Percentiles rank a stretch among this genome's conserved stretches.
Conservation (phyloP, 2,113 vertebrate genomes). For the Sminthopsis crassicaudata region DNA sequence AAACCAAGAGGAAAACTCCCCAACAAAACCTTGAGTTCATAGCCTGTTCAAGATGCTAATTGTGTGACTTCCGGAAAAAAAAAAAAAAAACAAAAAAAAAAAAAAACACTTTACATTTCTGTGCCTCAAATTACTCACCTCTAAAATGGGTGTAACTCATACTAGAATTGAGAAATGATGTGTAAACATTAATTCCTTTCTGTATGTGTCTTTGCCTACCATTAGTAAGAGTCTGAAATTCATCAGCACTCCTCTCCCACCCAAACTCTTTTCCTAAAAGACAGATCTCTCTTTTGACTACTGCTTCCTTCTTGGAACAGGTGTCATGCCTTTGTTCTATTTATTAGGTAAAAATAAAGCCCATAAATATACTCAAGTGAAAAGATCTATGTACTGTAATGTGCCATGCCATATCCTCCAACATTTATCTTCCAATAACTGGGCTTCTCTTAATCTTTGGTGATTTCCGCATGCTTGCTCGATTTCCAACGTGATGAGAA, state of each 20-base stretch:
- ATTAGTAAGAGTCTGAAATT: neutral
- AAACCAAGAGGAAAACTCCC: neutral
- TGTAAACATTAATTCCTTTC: neutral
- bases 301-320: neutral
- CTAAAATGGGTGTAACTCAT: neutral
- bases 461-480: neutral
- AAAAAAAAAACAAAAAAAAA: no score
- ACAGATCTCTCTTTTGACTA: constrained; percentile 2
- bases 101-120: neutral
- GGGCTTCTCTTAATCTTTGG: constrained; percentile 1
- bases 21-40: neutral
- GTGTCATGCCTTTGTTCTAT: neutral
- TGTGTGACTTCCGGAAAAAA: no score
- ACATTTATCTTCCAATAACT: neutral
- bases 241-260: neutral
- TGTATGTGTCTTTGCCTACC: neutral
- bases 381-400: neutral
- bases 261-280: neutral
- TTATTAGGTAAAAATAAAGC: neutral
- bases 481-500: neutral
- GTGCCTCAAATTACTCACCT: neutral
- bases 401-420: neutral
- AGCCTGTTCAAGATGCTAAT: neutral
- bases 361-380: neutral
- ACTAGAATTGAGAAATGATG: neutral